phyloP scores from a whole-genome alignment of 1,140 invertebrate species.

The Cydia amplana region DNA sequence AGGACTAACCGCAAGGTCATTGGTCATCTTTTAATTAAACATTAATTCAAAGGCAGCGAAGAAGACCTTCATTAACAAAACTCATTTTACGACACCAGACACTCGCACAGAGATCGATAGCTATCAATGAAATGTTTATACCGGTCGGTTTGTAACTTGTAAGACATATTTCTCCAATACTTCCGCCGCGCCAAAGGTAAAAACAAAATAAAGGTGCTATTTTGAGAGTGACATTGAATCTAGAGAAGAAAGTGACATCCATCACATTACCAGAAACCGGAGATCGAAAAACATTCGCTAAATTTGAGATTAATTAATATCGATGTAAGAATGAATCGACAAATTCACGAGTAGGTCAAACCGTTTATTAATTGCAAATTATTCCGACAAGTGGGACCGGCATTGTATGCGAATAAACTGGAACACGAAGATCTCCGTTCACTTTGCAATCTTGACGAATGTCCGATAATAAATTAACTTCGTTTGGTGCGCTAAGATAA shows the following conservation, averaged over 20 bases:
- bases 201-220: slow-evolving; percentile 27
- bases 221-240: slow-evolving; percentile 49
- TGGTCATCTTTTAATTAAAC: slow-evolving; percentile 15
- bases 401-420: slow-evolving; percentile 68
- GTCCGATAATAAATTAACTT: slow-evolving; percentile 18
- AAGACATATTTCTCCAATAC: neutral
- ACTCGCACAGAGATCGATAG: slow-evolving; percentile 19
- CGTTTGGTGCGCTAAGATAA: slow-evolving; percentile 6
- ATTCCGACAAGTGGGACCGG: slow-evolving; percentile 58
- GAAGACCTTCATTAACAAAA: slow-evolving; percentile 25
- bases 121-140: slow-evolving; percentile 25
- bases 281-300: slow-evolving; percentile 48
- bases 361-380: slow-evolving; percentile 71
- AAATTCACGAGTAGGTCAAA: slow-evolving; percentile 66
- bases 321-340: slow-evolving; percentile 59
- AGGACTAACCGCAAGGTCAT: slow-evolving; percentile 11
- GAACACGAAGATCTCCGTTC: slow-evolving; percentile 65
- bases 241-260: slow-evolving; percentile 56
- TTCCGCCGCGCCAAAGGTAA: slow-evolving; percentile 8
- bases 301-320: slow-evolving; percentile 65
- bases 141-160: slow-evolving; percentile 5
- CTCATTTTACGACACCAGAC: slow-evolving; percentile 7
- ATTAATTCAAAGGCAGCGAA: slow-evolving; percentile 5
- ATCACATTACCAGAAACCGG: slow-evolving; percentile 43
- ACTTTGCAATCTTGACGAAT: slow-evolving; percentile 54